Conservation (phyloP, 1,140 invertebrate species). For the Cydia amplana region DNA sequence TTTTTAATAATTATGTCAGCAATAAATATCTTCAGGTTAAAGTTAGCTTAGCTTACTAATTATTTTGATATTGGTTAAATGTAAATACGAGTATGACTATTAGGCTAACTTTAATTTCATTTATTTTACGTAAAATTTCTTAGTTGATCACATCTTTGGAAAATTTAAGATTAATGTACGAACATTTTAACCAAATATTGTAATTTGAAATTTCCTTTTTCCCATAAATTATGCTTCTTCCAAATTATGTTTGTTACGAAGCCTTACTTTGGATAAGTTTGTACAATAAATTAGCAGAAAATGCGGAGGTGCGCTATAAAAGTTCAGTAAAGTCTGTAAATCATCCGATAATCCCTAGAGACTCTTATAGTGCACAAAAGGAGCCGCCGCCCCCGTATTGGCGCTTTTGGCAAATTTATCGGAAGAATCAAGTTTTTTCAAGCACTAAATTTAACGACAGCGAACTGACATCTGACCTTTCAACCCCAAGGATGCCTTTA, state of each 20-base stretch:
- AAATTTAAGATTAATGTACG: neutral
- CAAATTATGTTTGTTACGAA: slow-evolving; percentile 18
- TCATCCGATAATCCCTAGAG: neutral
- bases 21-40: no score
- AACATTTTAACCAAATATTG: neutral
- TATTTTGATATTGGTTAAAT: no score
- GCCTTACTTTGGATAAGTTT: neutral
- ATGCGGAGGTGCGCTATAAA: slow-evolving; percentile 10
- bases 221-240: slow-evolving; percentile 11
- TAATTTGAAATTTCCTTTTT: neutral
- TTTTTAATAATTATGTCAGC: no score
- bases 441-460: no score
- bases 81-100: neutral
- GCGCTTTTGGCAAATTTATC: no score
- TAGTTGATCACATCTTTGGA: neutral
- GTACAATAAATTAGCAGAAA: neutral
- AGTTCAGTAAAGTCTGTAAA: neutral
- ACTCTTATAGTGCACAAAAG: neutral
- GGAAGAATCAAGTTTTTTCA: no score
- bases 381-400: no score
- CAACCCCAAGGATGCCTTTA: no score
- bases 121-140: neutral
- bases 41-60: no score
- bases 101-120: neutral
- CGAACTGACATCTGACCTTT: no score